Percentiles rank a stretch among this genome's conserved stretches.
Conservation (phyloP, 2,797 vertebrate genomes). For the Anas flavirostris region DNA sequence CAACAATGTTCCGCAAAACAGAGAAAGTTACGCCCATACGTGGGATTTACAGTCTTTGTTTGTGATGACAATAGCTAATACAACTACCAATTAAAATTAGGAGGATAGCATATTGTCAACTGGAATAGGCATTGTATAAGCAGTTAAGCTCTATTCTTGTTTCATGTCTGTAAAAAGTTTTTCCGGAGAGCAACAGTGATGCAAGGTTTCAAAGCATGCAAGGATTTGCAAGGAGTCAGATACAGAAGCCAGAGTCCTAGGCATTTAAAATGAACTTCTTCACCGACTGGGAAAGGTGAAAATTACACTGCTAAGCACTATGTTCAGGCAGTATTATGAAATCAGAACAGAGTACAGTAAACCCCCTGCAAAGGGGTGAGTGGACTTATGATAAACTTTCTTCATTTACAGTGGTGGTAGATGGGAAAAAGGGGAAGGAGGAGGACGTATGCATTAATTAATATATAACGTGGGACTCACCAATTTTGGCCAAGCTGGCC, state of each 20-base stretch:
- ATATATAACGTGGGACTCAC: slow-evolving; percentile 80
- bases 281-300: background rate
- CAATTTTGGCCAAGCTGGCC: slow-evolving; percentile 92
- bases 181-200: background rate
- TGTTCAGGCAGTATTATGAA: background rate
- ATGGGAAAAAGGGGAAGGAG: background rate
- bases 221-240: background rate
- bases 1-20: background rate
- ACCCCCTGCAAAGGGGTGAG: background rate
- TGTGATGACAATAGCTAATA: background rate
- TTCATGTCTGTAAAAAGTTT: background rate
- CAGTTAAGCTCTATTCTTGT: background rate
- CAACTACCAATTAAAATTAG: background rate
- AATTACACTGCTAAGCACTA: background rate
- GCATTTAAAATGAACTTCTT: background rate
- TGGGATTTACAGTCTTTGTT: background rate
- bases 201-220: background rate
- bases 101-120: background rate
- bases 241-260: background rate
- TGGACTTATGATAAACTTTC: background rate
- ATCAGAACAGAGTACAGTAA: slow-evolving; percentile 45
- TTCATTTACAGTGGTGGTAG: background rate
- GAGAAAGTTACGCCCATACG: rapidly evolving
- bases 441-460: background rate
- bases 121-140: background rate